Conservation (phyloP, 64 coral and sea anemone genomes). For the Montipora sp. region DNA sequence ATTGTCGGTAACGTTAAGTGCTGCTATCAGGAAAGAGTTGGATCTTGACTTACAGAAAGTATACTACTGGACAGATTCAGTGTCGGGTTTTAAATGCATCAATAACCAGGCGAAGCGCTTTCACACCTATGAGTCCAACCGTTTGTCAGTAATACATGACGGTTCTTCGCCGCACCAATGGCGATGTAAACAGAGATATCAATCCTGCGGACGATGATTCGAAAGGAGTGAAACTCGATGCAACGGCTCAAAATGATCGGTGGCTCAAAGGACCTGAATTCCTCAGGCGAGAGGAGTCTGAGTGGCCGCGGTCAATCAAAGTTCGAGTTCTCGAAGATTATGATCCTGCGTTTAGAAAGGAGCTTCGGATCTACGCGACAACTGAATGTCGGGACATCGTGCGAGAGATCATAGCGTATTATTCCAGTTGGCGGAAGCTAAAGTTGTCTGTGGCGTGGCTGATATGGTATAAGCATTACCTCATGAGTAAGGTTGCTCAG, state of each 20-base stretch:
- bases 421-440: slow-evolving; percentile 5
- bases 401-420: background rate
- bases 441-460: slow-evolving; percentile 3
- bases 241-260: background rate
- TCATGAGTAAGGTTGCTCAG: too few species aligned
- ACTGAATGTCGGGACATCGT: background rate
- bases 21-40: too few species aligned
- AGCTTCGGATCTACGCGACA: background rate
- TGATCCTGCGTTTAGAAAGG: slow-evolving; percentile 52
- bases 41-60: too few species aligned
- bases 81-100: too few species aligned
- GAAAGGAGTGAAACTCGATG: slow-evolving; percentile 13
- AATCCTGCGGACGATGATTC: too few species aligned
- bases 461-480: background rate
- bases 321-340: slow-evolving; percentile 41
- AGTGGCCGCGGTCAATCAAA: slow-evolving; percentile 24
- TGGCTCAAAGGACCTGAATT: slow-evolving; percentile 47
- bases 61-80: too few species aligned
- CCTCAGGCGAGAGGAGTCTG: background rate
- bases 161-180: too few species aligned
- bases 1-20: too few species aligned
- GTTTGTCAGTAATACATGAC: too few species aligned
- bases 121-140: too few species aligned
- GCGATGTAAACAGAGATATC: too few species aligned
- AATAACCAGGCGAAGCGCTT: too few species aligned